Conservation (phyloP, 2,797 vertebrate species). For the Syngnathus rostellatus region DNA sequence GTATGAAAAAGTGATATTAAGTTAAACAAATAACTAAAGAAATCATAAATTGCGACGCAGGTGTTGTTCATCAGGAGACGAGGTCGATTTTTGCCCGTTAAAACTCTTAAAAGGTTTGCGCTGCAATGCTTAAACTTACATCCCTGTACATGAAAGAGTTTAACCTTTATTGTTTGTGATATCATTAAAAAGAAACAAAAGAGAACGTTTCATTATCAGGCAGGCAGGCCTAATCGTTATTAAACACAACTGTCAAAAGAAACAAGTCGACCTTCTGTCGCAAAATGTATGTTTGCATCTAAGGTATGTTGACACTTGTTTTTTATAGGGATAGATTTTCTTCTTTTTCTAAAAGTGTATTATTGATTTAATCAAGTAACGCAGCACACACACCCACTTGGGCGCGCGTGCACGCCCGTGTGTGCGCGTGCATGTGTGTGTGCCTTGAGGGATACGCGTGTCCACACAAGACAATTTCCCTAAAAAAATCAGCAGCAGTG, state of each 20-base stretch:
- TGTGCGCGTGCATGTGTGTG: neutral
- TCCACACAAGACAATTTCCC: too few species aligned
- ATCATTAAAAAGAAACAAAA: neutral
- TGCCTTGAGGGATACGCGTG: neutral
- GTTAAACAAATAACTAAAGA: neutral
- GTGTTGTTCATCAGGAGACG: slow-evolving; percentile 19
- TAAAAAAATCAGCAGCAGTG: neutral
- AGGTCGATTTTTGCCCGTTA: slow-evolving; percentile 23
- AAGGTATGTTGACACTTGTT: neutral
- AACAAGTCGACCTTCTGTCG: too few species aligned
- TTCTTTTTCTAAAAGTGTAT: too few species aligned
- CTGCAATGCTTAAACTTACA: neutral
- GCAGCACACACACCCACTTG: neutral
- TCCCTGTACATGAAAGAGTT: neutral
- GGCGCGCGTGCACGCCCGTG: neutral
- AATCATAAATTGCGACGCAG: slow-evolving; percentile 9
- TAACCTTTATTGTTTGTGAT: neutral
- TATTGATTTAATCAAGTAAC: neutral
- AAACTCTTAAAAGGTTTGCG: neutral
- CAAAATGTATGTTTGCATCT: neutral
- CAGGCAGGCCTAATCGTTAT: neutral
- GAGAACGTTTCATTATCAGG: neutral
- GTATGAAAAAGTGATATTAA: neutral
- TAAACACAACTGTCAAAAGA: neutral
- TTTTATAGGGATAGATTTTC: too few species aligned